Evolutionary conservation across 2,888 invertebrate species (phyloP).

Genomic region (Mythimna pallens): DNA sequence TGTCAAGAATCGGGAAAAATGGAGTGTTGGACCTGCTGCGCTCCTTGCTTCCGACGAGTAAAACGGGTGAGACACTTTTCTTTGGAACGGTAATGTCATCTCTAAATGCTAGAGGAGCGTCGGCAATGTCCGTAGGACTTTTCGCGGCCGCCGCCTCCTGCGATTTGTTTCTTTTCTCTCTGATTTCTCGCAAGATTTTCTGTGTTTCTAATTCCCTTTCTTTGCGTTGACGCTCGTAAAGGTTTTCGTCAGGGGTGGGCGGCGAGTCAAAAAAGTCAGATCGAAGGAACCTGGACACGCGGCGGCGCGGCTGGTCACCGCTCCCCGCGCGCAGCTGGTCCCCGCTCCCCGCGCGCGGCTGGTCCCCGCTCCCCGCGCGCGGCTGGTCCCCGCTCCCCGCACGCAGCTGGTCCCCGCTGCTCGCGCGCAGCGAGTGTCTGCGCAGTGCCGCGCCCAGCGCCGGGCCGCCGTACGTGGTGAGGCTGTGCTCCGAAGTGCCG

Average conservation of each 20-base stretch:
- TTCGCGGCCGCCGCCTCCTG: conserved; percentile 75
- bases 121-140: conserved; percentile 73
- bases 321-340: conserved; percentile 82
- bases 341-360: conserved; percentile 73
- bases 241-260: conserved; percentile 90
- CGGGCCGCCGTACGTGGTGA: conserved; percentile 50
- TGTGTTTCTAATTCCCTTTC: conserved; percentile 93
- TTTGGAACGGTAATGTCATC: conserved; percentile 73
- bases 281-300: conserved; percentile 93
- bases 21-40: conserved; percentile 88
- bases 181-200: conserved; percentile 92
- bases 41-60: conserved; percentile 78
- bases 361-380: conserved; percentile 69
- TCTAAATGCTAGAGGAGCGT: conserved; percentile 69
- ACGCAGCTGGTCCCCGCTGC: conserved; percentile 61
- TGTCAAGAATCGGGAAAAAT: conserved; percentile 88
- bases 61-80: conserved; percentile 83
- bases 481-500: conserved; percentile 75
- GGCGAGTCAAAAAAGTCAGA: conserved; percentile 95
- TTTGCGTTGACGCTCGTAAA: conserved; percentile 91
- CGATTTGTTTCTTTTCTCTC: conserved; percentile 90
- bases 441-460: conserved; percentile 65
- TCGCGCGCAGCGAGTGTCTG: conserved; percentile 78
- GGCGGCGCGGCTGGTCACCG: conserved; percentile 88
- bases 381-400: conserved; percentile 79